phyloP scores from a whole-genome alignment of 2,797 vertebrate species.

The Neomorphus geoffroyi region DNA sequence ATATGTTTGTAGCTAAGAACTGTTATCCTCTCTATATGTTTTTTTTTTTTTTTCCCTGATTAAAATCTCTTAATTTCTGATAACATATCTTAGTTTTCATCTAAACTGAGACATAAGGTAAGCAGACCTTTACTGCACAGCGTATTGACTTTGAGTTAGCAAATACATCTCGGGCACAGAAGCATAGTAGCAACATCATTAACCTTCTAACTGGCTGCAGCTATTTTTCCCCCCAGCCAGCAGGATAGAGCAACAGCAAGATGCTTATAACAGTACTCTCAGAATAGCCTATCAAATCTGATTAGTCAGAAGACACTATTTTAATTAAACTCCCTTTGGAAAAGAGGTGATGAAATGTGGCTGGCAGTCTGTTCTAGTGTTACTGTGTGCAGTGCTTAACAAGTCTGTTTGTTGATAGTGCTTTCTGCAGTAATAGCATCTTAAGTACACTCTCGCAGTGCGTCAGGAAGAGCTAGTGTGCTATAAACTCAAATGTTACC shows the following conservation, averaged over 20 bases:
- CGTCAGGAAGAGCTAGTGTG: background rate
- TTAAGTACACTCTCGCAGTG: background rate
- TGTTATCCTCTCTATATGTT: no score
- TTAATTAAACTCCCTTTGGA: background rate
- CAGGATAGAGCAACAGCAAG: background rate
- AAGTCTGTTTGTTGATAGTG: background rate
- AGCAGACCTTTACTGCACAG: rapidly evolving
- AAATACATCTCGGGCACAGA: background rate
- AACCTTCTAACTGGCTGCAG: background rate
- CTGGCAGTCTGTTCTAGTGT: background rate
- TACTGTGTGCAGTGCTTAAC: background rate
- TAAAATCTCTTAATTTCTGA: no score
- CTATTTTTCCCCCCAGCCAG: background rate
- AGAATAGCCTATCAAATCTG: background rate
- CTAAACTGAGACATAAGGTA: no score
- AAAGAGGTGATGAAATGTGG: background rate
- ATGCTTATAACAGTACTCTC: background rate
- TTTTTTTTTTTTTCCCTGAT: no score
- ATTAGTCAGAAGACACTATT: background rate
- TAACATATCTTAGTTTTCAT: no score
- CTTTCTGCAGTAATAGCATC: background rate
- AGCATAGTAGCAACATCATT: background rate
- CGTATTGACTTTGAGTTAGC: background rate
- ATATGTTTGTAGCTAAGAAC: no score
- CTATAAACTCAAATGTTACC: background rate